Percentiles rank a stretch among this genome's conserved stretches.
Evolutionary conservation across 2,888 invertebrate genomes (phyloP).

Genomic region (Teleiodes luculella): DNA sequence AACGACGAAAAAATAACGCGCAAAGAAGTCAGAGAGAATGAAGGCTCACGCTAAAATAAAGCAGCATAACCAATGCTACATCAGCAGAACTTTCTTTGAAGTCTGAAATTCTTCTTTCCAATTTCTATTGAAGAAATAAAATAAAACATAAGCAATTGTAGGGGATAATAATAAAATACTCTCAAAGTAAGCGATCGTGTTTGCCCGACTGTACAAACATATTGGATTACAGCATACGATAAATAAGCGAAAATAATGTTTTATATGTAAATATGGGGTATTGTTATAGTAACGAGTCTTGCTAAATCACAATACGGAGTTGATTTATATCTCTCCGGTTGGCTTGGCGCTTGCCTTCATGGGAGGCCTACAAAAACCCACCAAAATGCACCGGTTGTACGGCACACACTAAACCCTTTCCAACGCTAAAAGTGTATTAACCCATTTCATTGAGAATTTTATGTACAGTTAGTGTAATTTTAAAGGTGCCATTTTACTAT

Average conservation of each 20-base stretch:
- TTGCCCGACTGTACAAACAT: slow-evolving; percentile 41
- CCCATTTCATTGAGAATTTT: too few species aligned
- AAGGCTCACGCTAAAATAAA: too few species aligned
- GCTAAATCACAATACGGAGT: slow-evolving; percentile 79
- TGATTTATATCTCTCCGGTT: slow-evolving; percentile 78
- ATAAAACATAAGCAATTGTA: too few species aligned
- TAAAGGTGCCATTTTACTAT: not conserved
- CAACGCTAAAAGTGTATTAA: too few species aligned
- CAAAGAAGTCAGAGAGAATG: too few species aligned
- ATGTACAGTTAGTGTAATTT: not conserved
- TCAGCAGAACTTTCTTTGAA: too few species aligned
- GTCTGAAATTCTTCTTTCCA: too few species aligned
- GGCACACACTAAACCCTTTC: slow-evolving; percentile 7
- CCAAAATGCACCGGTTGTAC: slow-evolving; percentile 35
- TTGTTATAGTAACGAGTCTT: slow-evolving; percentile 82
- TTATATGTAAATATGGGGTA: slow-evolving; percentile 79
- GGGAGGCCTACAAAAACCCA: slow-evolving; percentile 70
- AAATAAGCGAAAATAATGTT: slow-evolving; percentile 64
- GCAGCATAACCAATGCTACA: too few species aligned
- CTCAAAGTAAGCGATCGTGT: slow-evolving; percentile 39
- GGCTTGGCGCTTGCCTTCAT: slow-evolving; percentile 70
- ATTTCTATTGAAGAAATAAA: too few species aligned
- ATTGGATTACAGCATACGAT: slow-evolving; percentile 57
- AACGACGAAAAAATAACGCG: too few species aligned
- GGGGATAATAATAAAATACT: slow-evolving; percentile 59